Evolutionary conservation across 2,888 invertebrate species (phyloP), one percentile per base, ranked within the genome.

Genomic region (Melikaiella ostensackeni): DNA sequence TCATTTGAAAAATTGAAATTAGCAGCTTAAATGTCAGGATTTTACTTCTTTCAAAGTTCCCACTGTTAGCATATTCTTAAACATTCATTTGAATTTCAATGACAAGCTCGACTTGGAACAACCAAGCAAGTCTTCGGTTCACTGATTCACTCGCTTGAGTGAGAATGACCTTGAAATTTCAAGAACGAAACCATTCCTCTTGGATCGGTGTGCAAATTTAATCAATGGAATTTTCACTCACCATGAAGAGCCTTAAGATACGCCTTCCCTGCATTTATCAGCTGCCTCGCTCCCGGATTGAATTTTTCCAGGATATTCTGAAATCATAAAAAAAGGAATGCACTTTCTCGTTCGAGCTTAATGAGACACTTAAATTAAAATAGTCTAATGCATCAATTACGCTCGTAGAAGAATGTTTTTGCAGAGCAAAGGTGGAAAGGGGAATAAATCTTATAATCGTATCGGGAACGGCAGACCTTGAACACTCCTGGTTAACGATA

Each of bases 261-360:
- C 79, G 98, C 97, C 92, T 98, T 98, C 80, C 98, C 98, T 86
- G 98, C 96, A 87, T 96, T 96, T 92, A 98, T 97, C 94, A 98
- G 95, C 93, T 98, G 98, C 88, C 97, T 94, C 63, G 98, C 97
- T 84, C 97, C 97, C 78, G 98, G 98, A 93, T 98, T 98, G 93
- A 98, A 98, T 93, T 98, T 98, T 92, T 98, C 98, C 94, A 98
- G 94, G 92, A 98, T 97, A 92, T 98, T 98, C 98, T 97, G 95
- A 85, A 96, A 96, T 92, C 93, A 93, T 89, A 91, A 84, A 87
- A 63, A 38, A 62, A 57, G 11, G 4, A 70, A 24, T 70, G 30
- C 19, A 70, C 46, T 50, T 30, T 50, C 50, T 11, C 46, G 46
- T 27, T 66, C 27, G n/a, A 42, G 27, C 50, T 70, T 70, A 70